A percentile compares a stretch with the other conserved stretches of the same genome.
phyloP scores from a whole-genome alignment of 2,888 invertebrate genomes.

The Meiosimyza decipiens region DNA sequence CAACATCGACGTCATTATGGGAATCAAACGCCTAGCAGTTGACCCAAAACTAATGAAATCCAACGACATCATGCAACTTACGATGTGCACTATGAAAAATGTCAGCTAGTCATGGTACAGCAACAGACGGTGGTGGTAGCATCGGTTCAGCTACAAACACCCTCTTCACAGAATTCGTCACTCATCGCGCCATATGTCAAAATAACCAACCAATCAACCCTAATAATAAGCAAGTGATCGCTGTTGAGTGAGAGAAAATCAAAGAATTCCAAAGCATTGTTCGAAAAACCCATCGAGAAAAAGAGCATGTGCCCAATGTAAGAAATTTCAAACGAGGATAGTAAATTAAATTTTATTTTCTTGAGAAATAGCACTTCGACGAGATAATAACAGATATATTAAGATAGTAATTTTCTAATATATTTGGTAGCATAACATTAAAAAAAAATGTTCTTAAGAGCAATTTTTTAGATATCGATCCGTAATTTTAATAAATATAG shows the following conservation, averaged over 20 bases:
- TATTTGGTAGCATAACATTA: too few species aligned
- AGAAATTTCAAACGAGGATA: not conserved
- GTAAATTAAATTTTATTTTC: too few species aligned
- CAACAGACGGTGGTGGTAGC: constrained; percentile 44
- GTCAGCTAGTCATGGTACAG: constrained; percentile 28
- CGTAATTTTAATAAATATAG: too few species aligned
- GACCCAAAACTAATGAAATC: constrained; percentile 47
- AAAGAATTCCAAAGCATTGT: constrained; percentile 32
- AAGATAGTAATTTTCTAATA: too few species aligned
- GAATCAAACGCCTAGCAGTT: constrained; percentile 42
- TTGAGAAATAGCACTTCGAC: too few species aligned
- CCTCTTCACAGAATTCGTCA: constrained; percentile 48
- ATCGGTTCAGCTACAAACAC: constrained; percentile 44
- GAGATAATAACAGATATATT: too few species aligned
- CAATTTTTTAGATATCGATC: too few species aligned
- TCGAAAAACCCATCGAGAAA: constrained; percentile 49
- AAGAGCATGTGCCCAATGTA: constrained; percentile 1
- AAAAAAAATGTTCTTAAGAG: too few species aligned
- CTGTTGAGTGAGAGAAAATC: constrained; percentile 9
- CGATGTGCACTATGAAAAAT: constrained; percentile 32
- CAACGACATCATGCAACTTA: constrained; percentile 32
- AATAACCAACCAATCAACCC: constrained; percentile 55
- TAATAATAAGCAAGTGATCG: constrained; percentile 33
- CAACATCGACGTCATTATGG: constrained; percentile 40
- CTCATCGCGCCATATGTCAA: constrained; percentile 59